Base-by-base conservation (phyloP, 2,113 vertebrate genomes). In the Dasyprocta punctata region DNA sequence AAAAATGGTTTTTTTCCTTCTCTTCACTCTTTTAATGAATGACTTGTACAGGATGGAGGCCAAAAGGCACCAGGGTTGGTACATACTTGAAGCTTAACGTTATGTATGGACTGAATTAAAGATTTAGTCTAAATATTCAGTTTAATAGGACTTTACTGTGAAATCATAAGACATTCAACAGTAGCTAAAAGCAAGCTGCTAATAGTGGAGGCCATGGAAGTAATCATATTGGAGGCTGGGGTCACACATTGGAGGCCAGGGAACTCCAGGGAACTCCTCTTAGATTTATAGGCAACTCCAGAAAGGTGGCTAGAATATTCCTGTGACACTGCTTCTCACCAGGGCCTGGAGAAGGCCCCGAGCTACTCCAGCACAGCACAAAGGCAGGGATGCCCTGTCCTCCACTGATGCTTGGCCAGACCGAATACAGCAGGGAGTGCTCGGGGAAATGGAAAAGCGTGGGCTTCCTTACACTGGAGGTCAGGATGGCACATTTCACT, bases 251-350 rank as follows among this genome's bases (percentile, higher is more conserved):
- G 11, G 88, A 49, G 38, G 56, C 16, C 22, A 56, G 2, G 16
- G 16, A 2, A 44, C 19, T 7, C 16, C 22, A 56, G 2, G 16
- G 16, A 2, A 44, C 19, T 7, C 28, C 4, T 0, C 5, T 1
- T 33, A 41, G n/a, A 52, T 7, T 69, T 36, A 14, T 9, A n/a
- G 75, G n/a, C 41, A 61, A 33, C 28, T 52, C 26, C 10, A 28
- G 1, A 36, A 38, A 3, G 0, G n/a, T 67, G 7, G 41, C 44
- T 81, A 14, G 19, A 7, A 0, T 41, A 38, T 20, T 38, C 52
- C 63, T 19, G 38, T 36, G 41, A 14, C 36, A 16, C 20, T 6
- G 44, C 60, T 52, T 16, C 52, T 33, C 41, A 61, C 11, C n/a
- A n/a, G n/a, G n/a, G n/a, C n/a, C n/a, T n/a, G n/a, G n/a, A n/a